Evolutionary conservation across 2,797 vertebrate species (phyloP).

Genomic region (Hirundo rustica): DNA sequence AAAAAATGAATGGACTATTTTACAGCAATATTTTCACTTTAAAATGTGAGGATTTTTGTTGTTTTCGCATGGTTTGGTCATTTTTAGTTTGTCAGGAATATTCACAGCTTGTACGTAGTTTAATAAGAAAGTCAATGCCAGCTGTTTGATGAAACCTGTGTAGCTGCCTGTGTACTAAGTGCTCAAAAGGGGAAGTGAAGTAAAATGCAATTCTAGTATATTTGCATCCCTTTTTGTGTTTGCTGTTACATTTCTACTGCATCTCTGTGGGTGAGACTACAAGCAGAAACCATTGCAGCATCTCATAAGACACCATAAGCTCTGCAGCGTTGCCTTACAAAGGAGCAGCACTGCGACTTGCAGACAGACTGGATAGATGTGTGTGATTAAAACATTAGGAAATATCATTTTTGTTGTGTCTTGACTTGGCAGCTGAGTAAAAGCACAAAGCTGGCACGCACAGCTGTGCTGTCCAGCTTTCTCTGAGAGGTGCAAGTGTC

Average conservation of each 20-base stretch:
- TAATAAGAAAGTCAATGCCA: not conserved
- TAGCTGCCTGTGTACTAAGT: not conserved
- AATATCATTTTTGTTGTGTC: not conserved
- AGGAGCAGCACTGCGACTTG: fast-evolving
- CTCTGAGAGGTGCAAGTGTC: not conserved
- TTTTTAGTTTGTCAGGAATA: not conserved
- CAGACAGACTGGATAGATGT: not conserved
- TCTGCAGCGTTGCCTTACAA: not conserved
- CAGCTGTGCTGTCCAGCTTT: not conserved
- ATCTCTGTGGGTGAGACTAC: not conserved
- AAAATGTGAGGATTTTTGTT: not conserved
- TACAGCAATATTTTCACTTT: not conserved
- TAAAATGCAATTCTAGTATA: not conserved
- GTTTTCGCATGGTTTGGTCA: not conserved
- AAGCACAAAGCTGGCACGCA: not conserved
- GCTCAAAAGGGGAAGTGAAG: not conserved
- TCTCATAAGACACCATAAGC: not conserved
- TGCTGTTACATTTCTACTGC: not conserved
- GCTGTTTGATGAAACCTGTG: not conserved
- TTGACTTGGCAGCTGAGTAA: not conserved
- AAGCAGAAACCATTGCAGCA: not conserved
- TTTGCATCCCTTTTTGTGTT: not conserved
- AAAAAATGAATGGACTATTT: not conserved
- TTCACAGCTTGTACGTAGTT: not conserved
- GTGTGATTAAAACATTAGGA: not conserved